A percentile compares a stretch with the other conserved stretches of the same genome.
These are phyloP conservation scores for Antheraea yamamai DNA, from an alignment of 2,888 invertebrate genomes.

Conservation along the genomic window DNA sequence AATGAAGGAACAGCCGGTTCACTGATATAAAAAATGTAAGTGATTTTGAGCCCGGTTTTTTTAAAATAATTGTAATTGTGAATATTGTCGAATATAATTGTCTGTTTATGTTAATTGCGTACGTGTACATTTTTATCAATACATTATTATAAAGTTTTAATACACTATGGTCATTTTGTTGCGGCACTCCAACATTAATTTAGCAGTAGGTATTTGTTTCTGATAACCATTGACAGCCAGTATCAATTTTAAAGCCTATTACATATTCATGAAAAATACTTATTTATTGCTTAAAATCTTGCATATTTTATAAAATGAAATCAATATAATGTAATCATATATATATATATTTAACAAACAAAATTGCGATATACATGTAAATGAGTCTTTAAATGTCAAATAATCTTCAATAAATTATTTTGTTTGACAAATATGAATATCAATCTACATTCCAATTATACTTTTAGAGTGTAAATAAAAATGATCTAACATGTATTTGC, in stretches of 20 bases:
- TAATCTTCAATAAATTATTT: background rate
- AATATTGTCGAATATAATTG: background rate
- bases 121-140: background rate
- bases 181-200: background rate
- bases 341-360: background rate
- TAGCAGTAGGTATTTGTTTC: background rate
- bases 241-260: background rate
- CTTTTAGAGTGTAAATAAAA: background rate
- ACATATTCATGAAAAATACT: constrained; percentile 7
- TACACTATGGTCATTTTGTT: background rate
- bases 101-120: background rate
- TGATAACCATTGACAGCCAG: background rate
- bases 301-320: constrained; percentile 7
- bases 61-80: background rate
- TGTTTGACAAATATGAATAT: background rate
- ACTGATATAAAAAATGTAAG: too few relatives aligned
- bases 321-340: background rate
- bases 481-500: background rate
- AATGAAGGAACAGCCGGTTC: too few relatives aligned
- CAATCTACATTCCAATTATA: constrained; percentile 1
- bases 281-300: constrained; percentile 13
- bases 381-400: constrained; percentile 10
- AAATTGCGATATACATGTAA: constrained; percentile 12
- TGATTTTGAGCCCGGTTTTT: too few relatives aligned
- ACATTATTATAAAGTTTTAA: background rate